Base-by-base conservation (phyloP, 1,140 invertebrate species). In the Heliconius nattereri region DNA sequence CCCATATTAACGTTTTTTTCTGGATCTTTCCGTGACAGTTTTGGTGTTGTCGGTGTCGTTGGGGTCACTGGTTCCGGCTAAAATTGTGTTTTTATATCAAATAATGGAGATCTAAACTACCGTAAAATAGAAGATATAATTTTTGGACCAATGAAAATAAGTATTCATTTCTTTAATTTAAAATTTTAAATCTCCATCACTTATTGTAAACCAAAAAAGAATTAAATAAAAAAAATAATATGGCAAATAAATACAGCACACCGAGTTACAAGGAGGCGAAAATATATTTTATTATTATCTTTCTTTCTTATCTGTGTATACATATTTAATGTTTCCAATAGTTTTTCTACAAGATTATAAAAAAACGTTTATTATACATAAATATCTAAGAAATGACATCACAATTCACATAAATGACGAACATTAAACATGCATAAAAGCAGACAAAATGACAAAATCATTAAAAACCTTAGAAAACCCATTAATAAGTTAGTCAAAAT, bases 361-460 rank as follows among this genome's bases (percentile, higher is more conserved):
- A 54, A 54, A 54, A 60, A 60, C 20, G 23, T 9, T 60, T 23
- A 60, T 23, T 26, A 29, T 29, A 66, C 13, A 26, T 29, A 9
- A 23, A n/a, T 23, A n/a, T 7, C 20, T 9, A n/a, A n/a, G 1
- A 57, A 57, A 57, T 32, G 23, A 70, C 57, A 35, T 40, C 57
- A 76, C 75, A 66, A 40, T 66, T 66, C 54, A 57, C 54, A 76
- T 52, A 16, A 23, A 80, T 73, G 60, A 79, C 72, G 71, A 79
- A 82, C 85, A 79, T 87, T 83, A 87, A 85, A 86, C 90, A 90
- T 87, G 88, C 91, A 89, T 81, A 89, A 85, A 91, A 90, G 87
- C 90, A 86, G 84, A 89, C 89, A 84, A 77, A 73, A 74, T 77
- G 79, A 76, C 60, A 66, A 57, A 11, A 57, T 23, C 20, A 57